Percentiles rank a stretch among this genome's conserved stretches.
These are phyloP conservation scores for Caenorhabditis parvicauda DNA, from an alignment of 2,888 invertebrate species.

Conservation along the genomic window DNA sequence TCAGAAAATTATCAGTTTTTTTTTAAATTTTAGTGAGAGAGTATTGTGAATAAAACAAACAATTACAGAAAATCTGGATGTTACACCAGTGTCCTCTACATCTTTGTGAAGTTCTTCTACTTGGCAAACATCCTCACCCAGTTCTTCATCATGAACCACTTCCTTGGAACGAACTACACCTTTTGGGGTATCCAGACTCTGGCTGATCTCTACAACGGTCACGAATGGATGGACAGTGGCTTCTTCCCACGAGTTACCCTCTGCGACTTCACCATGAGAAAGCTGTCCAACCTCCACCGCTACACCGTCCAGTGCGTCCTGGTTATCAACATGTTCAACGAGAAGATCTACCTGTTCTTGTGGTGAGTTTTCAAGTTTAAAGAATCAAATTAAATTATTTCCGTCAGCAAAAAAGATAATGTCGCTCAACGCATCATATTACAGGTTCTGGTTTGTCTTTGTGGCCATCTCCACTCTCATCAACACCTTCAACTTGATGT, in stretches of 20 bases:
- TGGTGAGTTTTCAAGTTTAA: conserved; percentile 44
- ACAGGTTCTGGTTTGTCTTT: conserved; percentile 65
- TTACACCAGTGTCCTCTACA: conserved; percentile 55
- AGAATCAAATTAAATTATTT: not conserved
- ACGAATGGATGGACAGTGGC: conserved; percentile 61
- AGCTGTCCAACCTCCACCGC: conserved; percentile 62
- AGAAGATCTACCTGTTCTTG: conserved; percentile 60
- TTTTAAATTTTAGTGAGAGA: no score
- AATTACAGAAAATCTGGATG: no score
- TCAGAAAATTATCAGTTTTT: no score
- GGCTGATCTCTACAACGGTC: conserved; percentile 54
- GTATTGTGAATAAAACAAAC: no score
- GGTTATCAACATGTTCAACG: conserved; percentile 63
- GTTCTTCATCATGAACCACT: conserved; percentile 61
- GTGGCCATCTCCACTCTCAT: conserved; percentile 64
- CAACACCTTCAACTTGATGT: conserved; percentile 65
- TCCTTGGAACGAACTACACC: conserved; percentile 59
- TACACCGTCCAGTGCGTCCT: conserved; percentile 62
- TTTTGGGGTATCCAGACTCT: conserved; percentile 61
- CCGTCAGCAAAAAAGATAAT: not conserved
- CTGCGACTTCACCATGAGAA: conserved; percentile 61
- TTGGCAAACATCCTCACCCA: conserved; percentile 60
- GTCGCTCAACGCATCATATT: not conserved
- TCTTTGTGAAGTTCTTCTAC: conserved; percentile 54
- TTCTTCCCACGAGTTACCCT: conserved; percentile 60